phyloP scores from a whole-genome alignment of 1,140 invertebrate species.

The Zaprionus lachaisei region DNA sequence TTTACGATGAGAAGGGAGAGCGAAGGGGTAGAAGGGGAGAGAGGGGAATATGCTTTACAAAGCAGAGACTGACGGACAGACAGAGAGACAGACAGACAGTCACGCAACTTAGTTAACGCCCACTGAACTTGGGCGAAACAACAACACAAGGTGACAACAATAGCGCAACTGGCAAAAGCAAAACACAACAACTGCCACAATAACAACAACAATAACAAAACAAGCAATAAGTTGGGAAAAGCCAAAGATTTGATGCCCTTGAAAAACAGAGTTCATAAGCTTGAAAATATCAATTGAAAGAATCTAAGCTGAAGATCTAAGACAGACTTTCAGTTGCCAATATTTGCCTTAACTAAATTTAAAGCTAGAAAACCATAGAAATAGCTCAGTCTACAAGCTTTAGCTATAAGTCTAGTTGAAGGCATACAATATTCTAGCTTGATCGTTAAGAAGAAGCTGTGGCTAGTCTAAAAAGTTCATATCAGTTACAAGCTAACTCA shows the following conservation, averaged over 20 bases:
- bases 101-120: conserved; percentile 24
- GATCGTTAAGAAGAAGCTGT: too few relatives aligned
- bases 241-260: conserved; percentile 40
- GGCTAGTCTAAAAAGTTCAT: too few relatives aligned
- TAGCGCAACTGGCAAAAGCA: conserved; percentile 29
- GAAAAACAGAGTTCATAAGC: neutral
- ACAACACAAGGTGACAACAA: conserved; percentile 37
- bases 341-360: too few relatives aligned
- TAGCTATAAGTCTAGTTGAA: too few relatives aligned
- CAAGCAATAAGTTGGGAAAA: conserved; percentile 19
- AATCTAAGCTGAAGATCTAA: too few relatives aligned
- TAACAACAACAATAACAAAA: conserved; percentile 5
- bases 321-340: neutral
- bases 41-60: neutral
- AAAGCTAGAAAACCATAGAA: too few relatives aligned
- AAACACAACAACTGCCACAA: conserved; percentile 19
- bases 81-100: neutral
- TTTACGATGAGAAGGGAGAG: conserved; percentile 5
- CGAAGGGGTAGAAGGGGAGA: neutral
- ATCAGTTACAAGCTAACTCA: too few relatives aligned
- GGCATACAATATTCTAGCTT: too few relatives aligned
- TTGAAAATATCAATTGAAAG: neutral
- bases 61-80: neutral
- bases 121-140: conserved; percentile 15
- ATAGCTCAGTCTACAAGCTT: too few relatives aligned